phyloP scores from a whole-genome alignment of 2,113 vertebrate species.

The Chelonoidis abingdonii region DNA sequence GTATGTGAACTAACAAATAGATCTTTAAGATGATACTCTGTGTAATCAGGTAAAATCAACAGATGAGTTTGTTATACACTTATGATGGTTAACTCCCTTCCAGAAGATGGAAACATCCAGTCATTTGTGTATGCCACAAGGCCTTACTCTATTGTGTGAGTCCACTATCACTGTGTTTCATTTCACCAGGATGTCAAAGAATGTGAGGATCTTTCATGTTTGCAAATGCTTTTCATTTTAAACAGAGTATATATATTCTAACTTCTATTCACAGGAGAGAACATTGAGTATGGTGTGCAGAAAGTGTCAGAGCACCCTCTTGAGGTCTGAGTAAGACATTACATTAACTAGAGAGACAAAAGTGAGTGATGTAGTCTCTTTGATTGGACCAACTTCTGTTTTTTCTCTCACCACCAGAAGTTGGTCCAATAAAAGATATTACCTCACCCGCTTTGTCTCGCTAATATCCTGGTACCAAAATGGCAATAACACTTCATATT shows the following conservation, averaged over 20 bases:
- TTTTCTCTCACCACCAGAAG: background rate
- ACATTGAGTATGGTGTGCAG: background rate
- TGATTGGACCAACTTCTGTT: background rate
- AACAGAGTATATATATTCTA: background rate
- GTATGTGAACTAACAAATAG: background rate
- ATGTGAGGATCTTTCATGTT: background rate
- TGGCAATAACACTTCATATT: fast-evolving
- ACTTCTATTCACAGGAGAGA: background rate
- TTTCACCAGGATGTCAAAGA: background rate
- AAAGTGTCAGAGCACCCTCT: background rate
- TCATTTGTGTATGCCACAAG: background rate
- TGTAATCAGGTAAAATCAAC: background rate
- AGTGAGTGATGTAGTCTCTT: background rate
- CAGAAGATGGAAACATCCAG: background rate
- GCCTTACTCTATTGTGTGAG: background rate
- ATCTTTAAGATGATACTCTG: background rate
- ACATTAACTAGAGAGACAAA: background rate
- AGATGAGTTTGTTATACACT: background rate
- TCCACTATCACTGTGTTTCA: background rate
- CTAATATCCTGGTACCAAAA: background rate
- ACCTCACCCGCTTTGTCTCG: background rate
- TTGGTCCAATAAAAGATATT: background rate
- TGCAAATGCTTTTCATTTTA: background rate
- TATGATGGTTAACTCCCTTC: background rate
- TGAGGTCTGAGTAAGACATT: background rate